These are phyloP conservation scores for Protobothrops mucrosquamatus DNA, from an alignment of 2,113 vertebrate genomes.

Conservation along the genomic window DNA sequence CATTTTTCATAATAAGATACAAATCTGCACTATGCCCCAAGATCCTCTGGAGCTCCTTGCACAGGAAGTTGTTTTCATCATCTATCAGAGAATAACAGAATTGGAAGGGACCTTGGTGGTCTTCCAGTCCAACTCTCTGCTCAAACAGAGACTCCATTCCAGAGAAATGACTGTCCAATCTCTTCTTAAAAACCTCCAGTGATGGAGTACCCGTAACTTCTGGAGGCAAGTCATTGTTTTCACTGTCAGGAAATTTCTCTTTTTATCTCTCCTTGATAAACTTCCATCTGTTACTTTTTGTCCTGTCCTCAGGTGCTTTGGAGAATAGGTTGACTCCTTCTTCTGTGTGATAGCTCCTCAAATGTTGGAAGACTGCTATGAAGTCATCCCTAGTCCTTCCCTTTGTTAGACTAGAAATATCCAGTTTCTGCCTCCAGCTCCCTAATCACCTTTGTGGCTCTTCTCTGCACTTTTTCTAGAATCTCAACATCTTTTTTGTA, in stretches of 20 bases:
- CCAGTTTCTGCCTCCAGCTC: background rate
- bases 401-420: background rate
- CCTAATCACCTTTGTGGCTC: background rate
- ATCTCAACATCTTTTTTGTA: background rate
- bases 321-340: background rate
- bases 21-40: background rate
- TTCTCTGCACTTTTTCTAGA: background rate
- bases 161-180: background rate
- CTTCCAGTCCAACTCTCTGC: background rate
- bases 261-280: background rate
- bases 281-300: background rate
- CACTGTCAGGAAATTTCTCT: background rate
- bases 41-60: background rate
- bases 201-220: background rate
- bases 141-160: background rate
- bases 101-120: background rate
- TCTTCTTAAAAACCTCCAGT: background rate
- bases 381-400: background rate
- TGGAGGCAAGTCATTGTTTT: background rate
- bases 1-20: background rate
- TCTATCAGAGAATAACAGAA: background rate
- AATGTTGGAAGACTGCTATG: background rate
- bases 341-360: background rate
- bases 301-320: background rate
- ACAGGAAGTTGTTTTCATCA: background rate